phyloP scores from a whole-genome alignment of 2,113 vertebrate species.

The Turnix velox region DNA sequence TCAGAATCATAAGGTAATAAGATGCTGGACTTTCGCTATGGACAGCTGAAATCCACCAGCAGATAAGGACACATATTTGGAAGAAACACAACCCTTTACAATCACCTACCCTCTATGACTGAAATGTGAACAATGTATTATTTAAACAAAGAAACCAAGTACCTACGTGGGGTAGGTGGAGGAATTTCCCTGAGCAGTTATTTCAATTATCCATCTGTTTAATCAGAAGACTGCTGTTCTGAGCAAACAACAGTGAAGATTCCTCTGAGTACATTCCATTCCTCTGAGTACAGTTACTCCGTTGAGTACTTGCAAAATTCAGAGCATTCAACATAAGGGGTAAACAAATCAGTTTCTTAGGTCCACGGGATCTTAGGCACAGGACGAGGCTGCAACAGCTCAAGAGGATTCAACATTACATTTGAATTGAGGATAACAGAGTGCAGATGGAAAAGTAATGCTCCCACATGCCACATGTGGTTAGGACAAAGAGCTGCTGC shows the following conservation, averaged over 20 bases:
- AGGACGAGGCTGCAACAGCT: neutral
- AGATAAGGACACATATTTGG: neutral
- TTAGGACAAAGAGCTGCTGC: slow-evolving; percentile 6
- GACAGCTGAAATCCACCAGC: neutral
- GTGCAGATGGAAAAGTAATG: neutral
- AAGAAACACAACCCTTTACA: neutral
- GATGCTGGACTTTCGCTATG: neutral
- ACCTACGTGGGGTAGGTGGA: neutral
- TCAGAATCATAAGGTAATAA: neutral
- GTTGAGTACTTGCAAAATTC: neutral
- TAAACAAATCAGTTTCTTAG: neutral
- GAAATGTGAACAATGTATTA: neutral
- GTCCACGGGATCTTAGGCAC: neutral
- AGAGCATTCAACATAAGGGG: neutral
- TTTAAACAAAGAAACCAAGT: neutral
- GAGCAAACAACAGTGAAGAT: neutral
- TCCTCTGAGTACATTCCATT: neutral
- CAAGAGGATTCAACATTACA: neutral
- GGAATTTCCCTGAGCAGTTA: neutral
- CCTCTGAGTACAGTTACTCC: neutral
- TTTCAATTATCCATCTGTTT: neutral
- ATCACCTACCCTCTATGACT: neutral
- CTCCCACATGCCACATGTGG: neutral
- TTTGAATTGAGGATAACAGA: neutral
- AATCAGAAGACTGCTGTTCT: neutral